Percentiles rank a stretch among this genome's conserved stretches.
phyloP scores from a whole-genome alignment of 92 coral and sea anemone species.

The Pocillopora grandis region DNA sequence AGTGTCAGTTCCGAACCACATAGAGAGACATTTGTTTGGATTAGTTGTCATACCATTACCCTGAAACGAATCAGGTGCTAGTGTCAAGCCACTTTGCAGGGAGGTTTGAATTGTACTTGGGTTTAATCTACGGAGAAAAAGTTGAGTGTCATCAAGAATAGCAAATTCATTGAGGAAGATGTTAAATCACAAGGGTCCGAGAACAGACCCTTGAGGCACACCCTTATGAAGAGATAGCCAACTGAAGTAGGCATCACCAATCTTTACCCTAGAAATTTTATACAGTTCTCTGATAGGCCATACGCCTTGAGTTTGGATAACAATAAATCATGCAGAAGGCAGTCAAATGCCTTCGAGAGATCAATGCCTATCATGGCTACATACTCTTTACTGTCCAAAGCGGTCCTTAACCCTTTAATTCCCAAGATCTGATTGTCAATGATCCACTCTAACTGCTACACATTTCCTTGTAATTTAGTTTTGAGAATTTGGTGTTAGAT shows the following conservation, averaged over 20 bases:
- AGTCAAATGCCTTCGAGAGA: slow-evolving; percentile 36
- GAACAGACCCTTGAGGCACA: slow-evolving; percentile 4
- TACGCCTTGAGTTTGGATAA: slow-evolving; percentile 34
- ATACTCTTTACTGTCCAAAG: slow-evolving; percentile 4
- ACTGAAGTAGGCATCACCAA: background rate
- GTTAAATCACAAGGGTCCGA: slow-evolving; percentile 2
- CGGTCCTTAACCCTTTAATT: slow-evolving; percentile 26
- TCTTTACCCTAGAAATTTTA: slow-evolving; percentile 10
- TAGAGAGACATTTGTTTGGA: background rate
- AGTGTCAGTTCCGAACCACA: slow-evolving; percentile 2
- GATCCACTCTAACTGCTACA: too few species aligned
- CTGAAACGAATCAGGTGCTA: slow-evolving; percentile 7
- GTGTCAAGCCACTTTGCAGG: slow-evolving; percentile 4
- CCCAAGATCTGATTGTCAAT: too few species aligned
- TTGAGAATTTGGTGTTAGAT: too few species aligned
- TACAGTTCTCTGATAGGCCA: slow-evolving; percentile 15
- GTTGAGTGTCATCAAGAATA: slow-evolving; percentile 20
- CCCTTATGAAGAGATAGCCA: background rate
- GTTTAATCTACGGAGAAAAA: slow-evolving; percentile 12
- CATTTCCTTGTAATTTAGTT: too few species aligned
- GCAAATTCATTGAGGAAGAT: background rate
- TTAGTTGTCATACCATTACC: background rate
- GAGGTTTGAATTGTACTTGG: background rate
- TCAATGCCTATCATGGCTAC: slow-evolving; percentile 31
- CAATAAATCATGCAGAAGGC: slow-evolving; percentile 22